These are phyloP conservation scores for Catocala nupta DNA, from an alignment of 2,888 invertebrate genomes.

Conservation along the genomic window DNA sequence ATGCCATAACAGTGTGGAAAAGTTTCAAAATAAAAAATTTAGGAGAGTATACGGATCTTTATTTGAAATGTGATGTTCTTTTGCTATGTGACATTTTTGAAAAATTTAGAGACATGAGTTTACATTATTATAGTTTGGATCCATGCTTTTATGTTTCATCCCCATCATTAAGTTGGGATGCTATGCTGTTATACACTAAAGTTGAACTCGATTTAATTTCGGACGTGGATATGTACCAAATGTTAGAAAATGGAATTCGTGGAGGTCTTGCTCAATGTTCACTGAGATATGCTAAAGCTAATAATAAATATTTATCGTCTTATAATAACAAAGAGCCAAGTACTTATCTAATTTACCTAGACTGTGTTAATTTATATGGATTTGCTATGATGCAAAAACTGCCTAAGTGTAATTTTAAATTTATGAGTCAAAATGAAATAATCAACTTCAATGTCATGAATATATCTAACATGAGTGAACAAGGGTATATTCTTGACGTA, in stretches of 20 bases:
- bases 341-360: too few relatives aligned
- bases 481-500: too few relatives aligned
- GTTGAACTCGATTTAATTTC: background rate
- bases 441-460: too few relatives aligned
- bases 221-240: slow-evolving; percentile 1
- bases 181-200: background rate
- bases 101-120: too few relatives aligned
- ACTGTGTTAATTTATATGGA: too few relatives aligned
- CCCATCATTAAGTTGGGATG: background rate
- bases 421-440: too few relatives aligned
- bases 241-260: background rate
- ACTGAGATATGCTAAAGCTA: slow-evolving; percentile 3
- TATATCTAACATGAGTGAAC: too few relatives aligned
- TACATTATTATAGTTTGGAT: too few relatives aligned
- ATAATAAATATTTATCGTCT: slow-evolving; percentile 1
- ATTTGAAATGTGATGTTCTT: slow-evolving; percentile 1
- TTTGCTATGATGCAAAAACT: too few relatives aligned
- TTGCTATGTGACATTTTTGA: background rate
- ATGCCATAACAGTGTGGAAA: too few relatives aligned
- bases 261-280: slow-evolving; percentile 1
- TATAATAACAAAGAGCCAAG: background rate
- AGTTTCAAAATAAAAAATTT: slow-evolving; percentile 1
- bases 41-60: slow-evolving; percentile 10
- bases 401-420: too few relatives aligned
- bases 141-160: background rate